Conservation (phyloP, 2,113 vertebrate genomes). For the Caretta caretta region DNA sequence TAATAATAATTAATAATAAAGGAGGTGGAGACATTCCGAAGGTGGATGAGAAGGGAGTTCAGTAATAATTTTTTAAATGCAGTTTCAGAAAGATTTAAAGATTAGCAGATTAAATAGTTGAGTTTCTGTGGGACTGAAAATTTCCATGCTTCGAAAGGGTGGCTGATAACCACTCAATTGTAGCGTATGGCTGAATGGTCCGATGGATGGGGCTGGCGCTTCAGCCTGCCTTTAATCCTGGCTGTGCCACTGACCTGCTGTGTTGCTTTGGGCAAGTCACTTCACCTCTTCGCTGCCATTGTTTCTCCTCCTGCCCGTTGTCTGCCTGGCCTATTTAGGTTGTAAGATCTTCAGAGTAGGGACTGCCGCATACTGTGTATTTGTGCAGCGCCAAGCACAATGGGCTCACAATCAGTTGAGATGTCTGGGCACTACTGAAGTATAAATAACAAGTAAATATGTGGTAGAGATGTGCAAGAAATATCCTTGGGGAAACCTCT, state of each 20-base stretch:
- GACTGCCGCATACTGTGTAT: background rate
- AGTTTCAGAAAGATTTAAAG: background rate
- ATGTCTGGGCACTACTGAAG: background rate
- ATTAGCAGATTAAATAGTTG: background rate
- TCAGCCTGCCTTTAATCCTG: background rate
- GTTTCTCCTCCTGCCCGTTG: background rate
- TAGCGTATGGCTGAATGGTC: too few species aligned
- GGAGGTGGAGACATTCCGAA: background rate
- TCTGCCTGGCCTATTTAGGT: background rate
- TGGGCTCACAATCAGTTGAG: background rate
- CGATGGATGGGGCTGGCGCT: too few species aligned
- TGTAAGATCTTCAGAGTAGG: background rate
- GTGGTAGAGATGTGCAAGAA: background rate
- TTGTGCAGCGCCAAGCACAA: background rate
- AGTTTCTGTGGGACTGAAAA: background rate
- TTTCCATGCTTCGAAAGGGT: background rate
- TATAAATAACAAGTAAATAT: background rate
- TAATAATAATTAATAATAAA: background rate
- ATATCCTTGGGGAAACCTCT: background rate
- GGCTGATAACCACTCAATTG: too few species aligned
- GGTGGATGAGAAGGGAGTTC: background rate
- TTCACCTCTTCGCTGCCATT: background rate
- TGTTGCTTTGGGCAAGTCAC: background rate
- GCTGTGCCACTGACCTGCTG: background rate
- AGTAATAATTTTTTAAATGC: fast-evolving